Base-by-base conservation (phyloP, 2,797 vertebrate species). In the Sarcophilus harrisii region DNA sequence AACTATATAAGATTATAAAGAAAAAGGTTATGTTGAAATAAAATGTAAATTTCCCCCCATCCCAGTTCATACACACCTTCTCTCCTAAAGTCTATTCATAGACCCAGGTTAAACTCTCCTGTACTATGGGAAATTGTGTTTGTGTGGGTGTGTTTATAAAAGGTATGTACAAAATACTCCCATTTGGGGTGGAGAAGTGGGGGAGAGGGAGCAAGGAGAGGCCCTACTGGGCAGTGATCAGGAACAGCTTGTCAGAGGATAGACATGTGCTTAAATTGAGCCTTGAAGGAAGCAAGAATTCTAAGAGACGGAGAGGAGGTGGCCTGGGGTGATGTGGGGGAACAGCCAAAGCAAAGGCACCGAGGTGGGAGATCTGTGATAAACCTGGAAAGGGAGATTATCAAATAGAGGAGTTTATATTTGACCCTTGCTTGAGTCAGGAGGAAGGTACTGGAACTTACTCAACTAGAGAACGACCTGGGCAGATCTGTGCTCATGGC, bases 211-310 rank as follows among this genome's bases (percentile, higher is more conserved):
- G 38, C 0, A 5, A 73, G 57, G 93, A 27, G 24, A 18, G 38
- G 30, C 52, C 12, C 18, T 95, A 32, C 58, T 30, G 32, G 14
- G 62, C 16, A 21, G 66, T 38, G 32, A 73, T 73, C 14, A 2
- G 32, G 16, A 66, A 66, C 62, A 66, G 14, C 32, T 30, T 66
- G 0, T 66, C 32, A 2, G 14, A n/a, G 32, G 62, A 93, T 92
- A 93, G 90, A 95, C 94, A 38, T 92, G 90, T 38, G 62, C 54
- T 59, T 93, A 57, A 94, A 4, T 38, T 96, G 91, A 12, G 30
- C 28, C 32, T 96, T 94, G 95, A 45, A 94, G 91, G n/a, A 89
- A 27, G 62, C 45, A 92, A 94, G 28, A 57, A 95, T 94, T 94
- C 96, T n/a, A 59, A 58, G 5, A 91, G 14, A 4, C 91, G 57